A percentile compares a stretch with the other conserved stretches of the same genome.
Evolutionary conservation across 1,140 invertebrate genomes (phyloP).

Genomic region (Drosophila bipectinata): DNA sequence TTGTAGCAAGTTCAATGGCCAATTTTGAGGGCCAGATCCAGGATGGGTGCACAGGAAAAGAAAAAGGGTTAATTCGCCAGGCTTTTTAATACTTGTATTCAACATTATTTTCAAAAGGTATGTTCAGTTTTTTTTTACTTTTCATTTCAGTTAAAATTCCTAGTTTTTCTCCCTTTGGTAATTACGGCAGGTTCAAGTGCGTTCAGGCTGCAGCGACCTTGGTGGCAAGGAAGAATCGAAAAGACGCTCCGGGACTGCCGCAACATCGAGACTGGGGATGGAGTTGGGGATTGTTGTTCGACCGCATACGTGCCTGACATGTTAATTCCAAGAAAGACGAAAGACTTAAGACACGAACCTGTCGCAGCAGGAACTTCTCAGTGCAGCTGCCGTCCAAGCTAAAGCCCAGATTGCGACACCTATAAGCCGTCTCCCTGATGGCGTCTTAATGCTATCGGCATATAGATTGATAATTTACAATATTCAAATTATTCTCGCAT

Average conservation of each 20-base stretch:
- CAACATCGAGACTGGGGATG: constrained; percentile 25
- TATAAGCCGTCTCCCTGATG: constrained; percentile 47
- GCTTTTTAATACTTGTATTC: neutral
- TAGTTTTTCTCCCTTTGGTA: neutral
- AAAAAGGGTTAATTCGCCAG: neutral
- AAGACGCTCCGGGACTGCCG: constrained; percentile 26
- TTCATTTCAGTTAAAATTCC: neutral
- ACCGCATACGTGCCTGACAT: constrained; percentile 71
- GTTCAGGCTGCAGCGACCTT: constrained; percentile 59
- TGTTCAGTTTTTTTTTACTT: neutral
- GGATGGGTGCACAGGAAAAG: constrained; percentile 15
- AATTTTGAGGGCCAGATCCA: constrained; percentile 60
- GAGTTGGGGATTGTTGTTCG: constrained; percentile 32
- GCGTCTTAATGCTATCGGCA: constrained; percentile 58
- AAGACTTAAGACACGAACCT: constrained; percentile 62
- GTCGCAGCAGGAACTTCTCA: constrained; percentile 72
- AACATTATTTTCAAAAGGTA: neutral
- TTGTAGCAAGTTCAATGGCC: constrained; percentile 74
- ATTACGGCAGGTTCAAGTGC: constrained; percentile 62
- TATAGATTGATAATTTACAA: constrained; percentile 74
- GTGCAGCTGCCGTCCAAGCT: constrained; percentile 1
- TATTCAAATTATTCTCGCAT: constrained; percentile 43
- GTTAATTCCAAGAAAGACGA: constrained; percentile 48
- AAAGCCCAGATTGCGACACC: constrained; percentile 52
- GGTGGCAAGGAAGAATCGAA: constrained; percentile 62